These are phyloP conservation scores for Phylloscopus collybita DNA, from an alignment of 2,797 vertebrate species.

Conservation along the genomic window DNA sequence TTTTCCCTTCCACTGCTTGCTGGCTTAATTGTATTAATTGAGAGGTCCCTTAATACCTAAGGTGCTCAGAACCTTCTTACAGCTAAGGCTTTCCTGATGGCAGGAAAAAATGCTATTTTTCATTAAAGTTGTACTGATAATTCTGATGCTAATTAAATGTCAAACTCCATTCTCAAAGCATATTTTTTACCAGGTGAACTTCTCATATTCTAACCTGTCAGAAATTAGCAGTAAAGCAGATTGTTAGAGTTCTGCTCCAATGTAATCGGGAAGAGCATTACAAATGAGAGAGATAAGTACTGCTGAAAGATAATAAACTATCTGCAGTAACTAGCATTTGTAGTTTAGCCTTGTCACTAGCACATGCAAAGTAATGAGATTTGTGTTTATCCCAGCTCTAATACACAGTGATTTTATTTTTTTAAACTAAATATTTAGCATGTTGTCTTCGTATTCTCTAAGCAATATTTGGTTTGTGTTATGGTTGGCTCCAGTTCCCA, in stretches of 20 bases:
- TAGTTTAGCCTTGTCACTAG: background rate
- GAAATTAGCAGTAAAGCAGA: background rate
- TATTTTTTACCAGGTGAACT: background rate
- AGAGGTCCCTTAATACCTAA: background rate
- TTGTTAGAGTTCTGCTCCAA: background rate
- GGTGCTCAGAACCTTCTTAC: background rate
- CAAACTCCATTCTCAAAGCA: background rate
- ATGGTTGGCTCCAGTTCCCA: slow-evolving; percentile 3
- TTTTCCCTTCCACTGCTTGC: background rate
- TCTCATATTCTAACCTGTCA: background rate
- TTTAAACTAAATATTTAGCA: background rate
- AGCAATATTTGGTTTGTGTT: slow-evolving; percentile 31
- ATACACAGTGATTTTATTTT: background rate
- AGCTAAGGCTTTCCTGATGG: background rate
- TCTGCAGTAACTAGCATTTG: background rate
- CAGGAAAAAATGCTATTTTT: background rate
- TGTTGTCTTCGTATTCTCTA: slow-evolving; percentile 29
- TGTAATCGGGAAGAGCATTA: background rate
- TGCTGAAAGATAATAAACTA: background rate
- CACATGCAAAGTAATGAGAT: background rate
- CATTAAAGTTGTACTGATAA: background rate
- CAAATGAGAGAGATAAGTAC: background rate
- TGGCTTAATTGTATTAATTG: background rate
- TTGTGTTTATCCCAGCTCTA: background rate
- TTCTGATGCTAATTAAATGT: slow-evolving; percentile 14